These are phyloP conservation scores for Mobula hypostoma DNA, from an alignment of 2,113 vertebrate species.

Conservation along the genomic window DNA sequence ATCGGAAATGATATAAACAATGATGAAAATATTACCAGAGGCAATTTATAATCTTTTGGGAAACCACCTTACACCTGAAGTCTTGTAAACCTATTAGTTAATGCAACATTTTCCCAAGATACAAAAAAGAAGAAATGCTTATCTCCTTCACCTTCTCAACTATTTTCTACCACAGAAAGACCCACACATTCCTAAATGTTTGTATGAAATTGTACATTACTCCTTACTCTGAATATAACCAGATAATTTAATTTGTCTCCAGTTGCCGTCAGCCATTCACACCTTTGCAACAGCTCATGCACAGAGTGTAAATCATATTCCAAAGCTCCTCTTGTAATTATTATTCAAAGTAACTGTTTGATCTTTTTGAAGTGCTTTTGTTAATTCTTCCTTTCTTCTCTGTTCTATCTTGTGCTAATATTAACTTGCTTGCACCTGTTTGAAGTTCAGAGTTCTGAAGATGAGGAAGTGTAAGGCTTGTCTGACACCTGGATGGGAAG, in stretches of 20 bases:
- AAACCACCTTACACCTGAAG: background rate
- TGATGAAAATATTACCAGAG: background rate
- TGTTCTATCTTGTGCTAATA: slow-evolving; percentile 2
- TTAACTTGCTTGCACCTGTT: background rate
- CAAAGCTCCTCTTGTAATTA: background rate
- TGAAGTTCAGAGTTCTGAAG: background rate
- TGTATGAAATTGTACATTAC: background rate
- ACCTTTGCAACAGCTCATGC: background rate
- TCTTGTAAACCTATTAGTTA: background rate
- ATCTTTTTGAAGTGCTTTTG: background rate
- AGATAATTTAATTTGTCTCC: background rate
- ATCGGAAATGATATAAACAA: background rate
- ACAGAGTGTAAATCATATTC: background rate
- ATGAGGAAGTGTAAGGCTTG: background rate
- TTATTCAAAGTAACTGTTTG: slow-evolving; percentile 2
- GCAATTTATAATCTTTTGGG: background rate
- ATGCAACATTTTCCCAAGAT: background rate
- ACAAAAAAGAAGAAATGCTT: background rate
- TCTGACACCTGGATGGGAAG: background rate
- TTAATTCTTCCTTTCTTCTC: background rate
- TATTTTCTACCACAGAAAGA: background rate
- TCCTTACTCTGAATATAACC: background rate
- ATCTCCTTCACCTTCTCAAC: background rate
- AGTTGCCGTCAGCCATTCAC: background rate
- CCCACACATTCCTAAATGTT: background rate